phyloP scores from a whole-genome alignment of 2,113 vertebrate genomes.

The Catharus bicknelli region DNA sequence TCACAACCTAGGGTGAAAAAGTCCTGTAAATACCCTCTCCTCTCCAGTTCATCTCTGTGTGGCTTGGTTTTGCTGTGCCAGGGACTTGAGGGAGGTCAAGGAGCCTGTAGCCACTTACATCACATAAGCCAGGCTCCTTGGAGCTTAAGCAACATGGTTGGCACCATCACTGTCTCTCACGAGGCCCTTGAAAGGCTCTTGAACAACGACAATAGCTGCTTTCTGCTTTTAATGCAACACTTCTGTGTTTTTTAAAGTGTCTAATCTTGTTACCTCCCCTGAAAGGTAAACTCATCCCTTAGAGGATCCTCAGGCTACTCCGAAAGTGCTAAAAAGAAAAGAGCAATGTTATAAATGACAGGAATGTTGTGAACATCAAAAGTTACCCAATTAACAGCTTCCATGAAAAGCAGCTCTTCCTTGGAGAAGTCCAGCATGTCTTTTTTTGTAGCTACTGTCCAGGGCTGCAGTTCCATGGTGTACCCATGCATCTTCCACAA shows the following conservation, averaged over 20 bases:
- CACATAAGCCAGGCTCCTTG: neutral
- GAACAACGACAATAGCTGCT: neutral
- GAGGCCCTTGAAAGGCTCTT: neutral
- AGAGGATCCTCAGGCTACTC: neutral
- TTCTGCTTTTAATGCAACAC: accelerated
- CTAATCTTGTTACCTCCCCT: constrained; percentile 17
- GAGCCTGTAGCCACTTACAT: neutral
- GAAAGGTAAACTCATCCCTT: neutral
- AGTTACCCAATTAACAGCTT: neutral
- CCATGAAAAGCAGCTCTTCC: neutral
- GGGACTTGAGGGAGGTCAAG: neutral
- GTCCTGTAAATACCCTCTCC: neutral
- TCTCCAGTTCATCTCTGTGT: neutral
- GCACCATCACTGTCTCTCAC: accelerated
- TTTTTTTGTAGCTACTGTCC: neutral
- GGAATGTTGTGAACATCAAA: neutral
- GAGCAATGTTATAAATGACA: neutral
- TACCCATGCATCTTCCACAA: neutral
- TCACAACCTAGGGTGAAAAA: neutral
- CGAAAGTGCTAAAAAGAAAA: neutral
- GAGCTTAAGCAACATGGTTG: neutral
- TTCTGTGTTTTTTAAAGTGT: neutral
- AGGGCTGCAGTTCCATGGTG: neutral
- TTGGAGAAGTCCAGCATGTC: neutral
- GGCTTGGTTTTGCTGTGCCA: neutral